Conservation (phyloP, 2,797 vertebrate species). For the Sebastes hopkinsi region DNA sequence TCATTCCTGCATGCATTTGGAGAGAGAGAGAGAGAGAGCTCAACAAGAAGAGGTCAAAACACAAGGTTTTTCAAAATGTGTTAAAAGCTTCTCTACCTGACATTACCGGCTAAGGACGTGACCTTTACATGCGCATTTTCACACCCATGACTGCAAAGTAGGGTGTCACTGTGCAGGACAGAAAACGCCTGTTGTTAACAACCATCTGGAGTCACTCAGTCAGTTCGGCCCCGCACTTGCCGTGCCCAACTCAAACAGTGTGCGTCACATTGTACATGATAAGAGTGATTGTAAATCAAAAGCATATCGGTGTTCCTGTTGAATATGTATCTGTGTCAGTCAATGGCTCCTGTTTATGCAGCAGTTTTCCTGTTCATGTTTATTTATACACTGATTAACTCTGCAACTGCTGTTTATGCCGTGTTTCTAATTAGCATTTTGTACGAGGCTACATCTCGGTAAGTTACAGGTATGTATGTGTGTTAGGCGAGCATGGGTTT, state of each 20-base stretch:
- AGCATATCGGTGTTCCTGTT: conserved; percentile 55
- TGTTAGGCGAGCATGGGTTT: conserved; percentile 25
- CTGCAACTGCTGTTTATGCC: conserved; percentile 49
- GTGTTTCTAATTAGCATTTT: conserved; percentile 61
- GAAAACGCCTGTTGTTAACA: conserved; percentile 23
- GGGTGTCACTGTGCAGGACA: conserved; percentile 9
- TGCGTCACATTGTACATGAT: conserved; percentile 23
- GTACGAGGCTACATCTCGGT: conserved; percentile 32
- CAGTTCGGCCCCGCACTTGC: background rate
- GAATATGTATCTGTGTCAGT: conserved; percentile 54
- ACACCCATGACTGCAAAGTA: background rate
- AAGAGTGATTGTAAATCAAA: conserved; percentile 47
- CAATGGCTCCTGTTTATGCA: conserved; percentile 50
- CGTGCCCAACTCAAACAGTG: conserved; percentile 11
- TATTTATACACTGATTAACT: conserved; percentile 63
- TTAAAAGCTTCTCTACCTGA: conserved; percentile 17
- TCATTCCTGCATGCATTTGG: background rate
- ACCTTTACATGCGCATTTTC: conserved; percentile 24
- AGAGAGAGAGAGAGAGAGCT: background rate
- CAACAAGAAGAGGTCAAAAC: conserved; percentile 1
- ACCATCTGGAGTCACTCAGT: conserved; percentile 50
- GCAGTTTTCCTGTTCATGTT: conserved; percentile 55
- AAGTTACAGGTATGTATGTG: conserved; percentile 29
- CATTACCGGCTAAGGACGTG: conserved; percentile 5
- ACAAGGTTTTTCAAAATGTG: conserved; percentile 13